A percentile compares a stretch with the other conserved stretches of the same genome.
These are phyloP conservation scores for Cossypha caffra DNA, from an alignment of 2,797 vertebrate species.

Conservation along the genomic window DNA sequence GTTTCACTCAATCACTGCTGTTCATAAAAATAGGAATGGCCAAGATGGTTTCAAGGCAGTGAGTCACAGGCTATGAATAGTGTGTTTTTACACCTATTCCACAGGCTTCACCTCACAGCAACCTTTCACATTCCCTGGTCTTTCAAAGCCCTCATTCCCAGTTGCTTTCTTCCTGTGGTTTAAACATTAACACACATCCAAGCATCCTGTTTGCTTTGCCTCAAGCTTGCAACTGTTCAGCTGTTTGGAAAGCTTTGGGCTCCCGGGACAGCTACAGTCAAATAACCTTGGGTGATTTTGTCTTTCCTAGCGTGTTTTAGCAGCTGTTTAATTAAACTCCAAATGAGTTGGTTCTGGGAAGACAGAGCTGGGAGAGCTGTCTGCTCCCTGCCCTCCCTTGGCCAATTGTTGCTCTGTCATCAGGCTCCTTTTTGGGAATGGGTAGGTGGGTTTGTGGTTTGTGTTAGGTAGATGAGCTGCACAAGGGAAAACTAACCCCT, in stretches of 20 bases:
- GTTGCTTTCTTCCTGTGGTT: background rate
- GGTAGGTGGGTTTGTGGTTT: background rate
- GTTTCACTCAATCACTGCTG: fast-evolving
- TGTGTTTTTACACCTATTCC: constrained; percentile 18
- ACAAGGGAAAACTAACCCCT: background rate
- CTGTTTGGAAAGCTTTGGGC: constrained; percentile 19
- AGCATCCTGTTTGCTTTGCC: constrained; percentile 61
- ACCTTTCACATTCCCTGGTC: background rate
- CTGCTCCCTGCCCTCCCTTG: background rate
- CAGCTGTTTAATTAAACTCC: constrained; percentile 58
- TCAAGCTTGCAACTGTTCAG: background rate
- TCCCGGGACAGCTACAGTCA: background rate
- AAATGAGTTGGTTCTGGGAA: constrained; percentile 19
- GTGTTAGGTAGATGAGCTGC: background rate
- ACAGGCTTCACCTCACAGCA: background rate
- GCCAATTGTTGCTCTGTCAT: background rate
- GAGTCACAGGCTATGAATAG: constrained; percentile 24
- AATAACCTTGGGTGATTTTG: constrained; percentile 15
- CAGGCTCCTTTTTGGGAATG: background rate
- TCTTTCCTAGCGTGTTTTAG: background rate
- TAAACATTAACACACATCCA: constrained; percentile 40
- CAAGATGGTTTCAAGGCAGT: background rate
- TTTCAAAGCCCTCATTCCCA: background rate
- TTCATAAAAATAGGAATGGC: constrained; percentile 18
- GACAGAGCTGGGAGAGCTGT: background rate